Conservation (phyloP, 2,113 vertebrate genomes). For the Scomber japonicus region DNA sequence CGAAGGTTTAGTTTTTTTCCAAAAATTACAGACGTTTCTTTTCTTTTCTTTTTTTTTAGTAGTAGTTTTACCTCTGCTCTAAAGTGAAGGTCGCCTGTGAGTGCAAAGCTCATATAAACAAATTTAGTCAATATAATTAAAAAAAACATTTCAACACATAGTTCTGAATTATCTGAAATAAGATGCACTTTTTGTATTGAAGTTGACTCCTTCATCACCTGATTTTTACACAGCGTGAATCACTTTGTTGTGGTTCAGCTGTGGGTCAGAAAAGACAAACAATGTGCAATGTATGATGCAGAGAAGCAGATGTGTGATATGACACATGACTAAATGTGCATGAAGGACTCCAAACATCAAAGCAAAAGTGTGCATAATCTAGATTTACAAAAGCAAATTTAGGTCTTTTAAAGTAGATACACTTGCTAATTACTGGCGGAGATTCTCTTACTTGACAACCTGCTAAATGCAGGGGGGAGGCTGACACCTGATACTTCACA, state of each 20-base stretch:
- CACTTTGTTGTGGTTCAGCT: neutral
- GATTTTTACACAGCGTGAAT: neutral
- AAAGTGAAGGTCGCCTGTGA: neutral
- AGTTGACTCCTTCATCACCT: too few species aligned
- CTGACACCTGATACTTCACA: conserved; percentile 83
- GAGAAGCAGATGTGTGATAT: neutral
- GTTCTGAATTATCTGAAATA: neutral
- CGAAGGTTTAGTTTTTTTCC: neutral
- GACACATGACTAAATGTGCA: conserved; percentile 1
- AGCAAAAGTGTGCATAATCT: neutral
- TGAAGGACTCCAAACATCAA: neutral
- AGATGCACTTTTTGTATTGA: neutral
- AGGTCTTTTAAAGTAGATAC: conserved; percentile 30
- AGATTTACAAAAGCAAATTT: conserved; percentile 18
- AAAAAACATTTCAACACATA: neutral
- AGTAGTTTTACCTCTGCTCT: neutral
- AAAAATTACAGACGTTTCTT: neutral
- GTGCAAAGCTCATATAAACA: conserved; percentile 1
- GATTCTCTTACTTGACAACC: conserved; percentile 84
- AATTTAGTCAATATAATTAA: neutral
- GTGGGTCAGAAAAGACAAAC: conserved; percentile 16
- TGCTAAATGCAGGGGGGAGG: conserved; percentile 82
- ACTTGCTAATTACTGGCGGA: conserved; percentile 63
- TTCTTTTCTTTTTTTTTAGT: neutral
- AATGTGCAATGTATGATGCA: conserved; percentile 8